These are phyloP conservation scores for Hemiprocne comata DNA, from an alignment of 2,113 vertebrate species.

Conservation along the genomic window DNA sequence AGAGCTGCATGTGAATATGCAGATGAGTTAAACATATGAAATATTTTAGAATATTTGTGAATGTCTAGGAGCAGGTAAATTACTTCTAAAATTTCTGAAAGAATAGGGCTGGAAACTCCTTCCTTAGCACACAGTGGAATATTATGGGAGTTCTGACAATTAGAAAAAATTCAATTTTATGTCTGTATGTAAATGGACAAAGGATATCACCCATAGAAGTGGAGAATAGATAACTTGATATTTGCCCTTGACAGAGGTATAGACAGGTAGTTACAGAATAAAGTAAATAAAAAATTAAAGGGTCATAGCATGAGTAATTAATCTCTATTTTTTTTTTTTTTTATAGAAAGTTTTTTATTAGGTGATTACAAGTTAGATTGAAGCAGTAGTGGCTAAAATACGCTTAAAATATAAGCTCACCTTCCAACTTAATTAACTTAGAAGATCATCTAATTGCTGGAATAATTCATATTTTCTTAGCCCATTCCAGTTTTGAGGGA, in stretches of 20 bases:
- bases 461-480: neutral
- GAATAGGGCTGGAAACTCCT: neutral
- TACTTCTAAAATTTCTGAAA: neutral
- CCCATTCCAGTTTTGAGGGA: neutral
- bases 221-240: neutral
- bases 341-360: neutral
- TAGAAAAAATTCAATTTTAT: neutral
- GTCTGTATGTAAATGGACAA: neutral
- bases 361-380: neutral
- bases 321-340: neutral
- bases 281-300: neutral
- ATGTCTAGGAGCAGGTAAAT: neutral
- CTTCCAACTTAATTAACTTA: neutral
- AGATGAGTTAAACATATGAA: neutral
- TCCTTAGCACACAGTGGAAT: neutral
- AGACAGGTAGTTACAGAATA: neutral
- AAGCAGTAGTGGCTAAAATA: neutral
- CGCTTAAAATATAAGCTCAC: neutral
- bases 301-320: neutral
- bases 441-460: neutral
- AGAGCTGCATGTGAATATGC: neutral
- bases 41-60: neutral
- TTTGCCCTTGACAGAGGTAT: neutral
- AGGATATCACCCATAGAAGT: neutral
- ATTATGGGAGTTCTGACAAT: neutral